Evolutionary conservation across 1,140 invertebrate genomes (phyloP), one percentile per base, ranked within the genome.

Genomic region (Ceratoteleas bidentatus): DNA sequence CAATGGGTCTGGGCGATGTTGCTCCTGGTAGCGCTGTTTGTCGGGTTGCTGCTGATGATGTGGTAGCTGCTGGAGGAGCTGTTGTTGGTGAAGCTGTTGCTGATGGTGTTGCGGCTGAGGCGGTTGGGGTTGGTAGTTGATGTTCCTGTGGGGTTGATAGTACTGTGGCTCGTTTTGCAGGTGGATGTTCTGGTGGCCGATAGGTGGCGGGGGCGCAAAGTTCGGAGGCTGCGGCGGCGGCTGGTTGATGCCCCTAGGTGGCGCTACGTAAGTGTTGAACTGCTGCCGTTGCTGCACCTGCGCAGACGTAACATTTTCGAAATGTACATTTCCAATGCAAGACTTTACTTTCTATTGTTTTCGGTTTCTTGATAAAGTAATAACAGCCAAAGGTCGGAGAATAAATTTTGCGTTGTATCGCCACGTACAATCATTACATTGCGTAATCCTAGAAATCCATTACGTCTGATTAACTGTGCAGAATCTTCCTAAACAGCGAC

Each of bases 31-130:
- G 3, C 47, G 52, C 0, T 45, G 75, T 34, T 36, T 52, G 50
- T 45, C n/a, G n/a, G n/a, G 33, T n/a, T 16, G 49, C 14, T 34
- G 50, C 4, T 45, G 65, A 9, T 92, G 89, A 4, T 49, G 49
- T 7, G 92, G 89, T 74, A 85, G 86, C 56, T 88, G 85, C 24
- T 89, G 88, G 32, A 38, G 52, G 3, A 88, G 47, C 6, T 87
- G 9, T n/a, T n/a, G n/a, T 6, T 78, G 75, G 7, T 56, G 53
- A 7, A 61, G 56, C 8, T 52, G 57, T 2, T 52, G 75, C 16
- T 34, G 60, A 57, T 43, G 14, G 8, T 34, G 53, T 13, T 33
- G 49, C 34, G 43, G 57, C 8, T 83, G 85, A 2, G 11, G 45
- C 15, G 24, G 49, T 6, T 49, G 47, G 10, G 47, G 88, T 6